Percentiles rank a stretch among this genome's conserved stretches.
Conservation (phyloP, 2,797 vertebrate genomes). For the Lophotriccus pileatus region DNA sequence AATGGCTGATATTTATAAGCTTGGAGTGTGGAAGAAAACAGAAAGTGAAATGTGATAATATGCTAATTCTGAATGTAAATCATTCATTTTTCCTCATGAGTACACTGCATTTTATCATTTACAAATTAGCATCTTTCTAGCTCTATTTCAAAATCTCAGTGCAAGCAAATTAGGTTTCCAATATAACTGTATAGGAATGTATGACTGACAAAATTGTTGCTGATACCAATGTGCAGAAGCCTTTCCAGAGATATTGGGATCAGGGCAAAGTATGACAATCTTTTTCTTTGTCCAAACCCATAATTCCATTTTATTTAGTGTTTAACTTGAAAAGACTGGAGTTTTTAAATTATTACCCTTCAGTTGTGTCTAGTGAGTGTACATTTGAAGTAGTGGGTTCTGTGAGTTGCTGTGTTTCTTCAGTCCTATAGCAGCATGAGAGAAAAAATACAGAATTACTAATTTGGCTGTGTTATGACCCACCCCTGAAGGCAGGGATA, state of each 20-base stretch:
- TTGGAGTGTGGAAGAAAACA: neutral
- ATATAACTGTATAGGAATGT: neutral
- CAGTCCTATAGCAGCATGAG: neutral
- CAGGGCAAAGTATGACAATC: neutral
- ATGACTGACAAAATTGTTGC: neutral
- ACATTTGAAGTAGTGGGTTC: neutral
- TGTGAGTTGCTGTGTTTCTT: neutral
- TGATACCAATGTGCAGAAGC: neutral
- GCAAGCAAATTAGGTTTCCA: neutral
- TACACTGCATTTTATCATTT: neutral
- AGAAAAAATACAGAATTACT: neutral
- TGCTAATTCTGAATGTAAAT: constrained; percentile 15
- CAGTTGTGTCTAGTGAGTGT: neutral
- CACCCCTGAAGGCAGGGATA: neutral
- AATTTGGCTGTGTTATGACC: neutral
- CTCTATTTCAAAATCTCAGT: neutral
- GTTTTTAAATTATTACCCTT: neutral
- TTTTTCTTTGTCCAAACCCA: neutral
- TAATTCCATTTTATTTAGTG: neutral
- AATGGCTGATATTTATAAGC: constrained; percentile 44
- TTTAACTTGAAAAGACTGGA: neutral
- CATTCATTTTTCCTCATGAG: neutral
- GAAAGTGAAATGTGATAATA: neutral
- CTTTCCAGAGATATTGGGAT: rapidly evolving
- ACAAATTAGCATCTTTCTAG: constrained; percentile 17